Evolutionary conservation across 2,113 vertebrate species (phyloP), one percentile per base, ranked within the genome.

Genomic region (Cephalopterus ornatus): DNA sequence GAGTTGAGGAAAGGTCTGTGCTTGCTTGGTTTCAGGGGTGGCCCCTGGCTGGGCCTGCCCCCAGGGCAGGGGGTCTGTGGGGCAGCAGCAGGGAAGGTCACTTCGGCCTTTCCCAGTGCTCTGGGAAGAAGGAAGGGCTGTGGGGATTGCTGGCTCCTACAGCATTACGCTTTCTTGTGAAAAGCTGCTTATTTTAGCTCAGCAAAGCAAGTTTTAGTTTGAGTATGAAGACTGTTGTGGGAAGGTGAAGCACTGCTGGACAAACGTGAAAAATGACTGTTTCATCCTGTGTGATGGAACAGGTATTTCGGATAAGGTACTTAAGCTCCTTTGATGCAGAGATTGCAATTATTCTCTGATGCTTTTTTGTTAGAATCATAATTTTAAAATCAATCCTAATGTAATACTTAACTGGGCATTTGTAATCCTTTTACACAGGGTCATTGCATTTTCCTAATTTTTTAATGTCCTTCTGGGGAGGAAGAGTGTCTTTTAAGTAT

Each of bases 41-140:
- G 37, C 47, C 24, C 20, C 33, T 37, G 42, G 37, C 22, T 16
- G 18, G 53, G 63, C 26, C 24, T 5, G 4, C 32, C 6, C 3
- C 20, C 0, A 0, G 59, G 33, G 11, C 9, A 3, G 67, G 35
- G 35, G 14, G 4, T 39, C 17, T 47, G 44, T 6, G 5, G 8
- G 8, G 11, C 22, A 68, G 68, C 58, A 50, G 35, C 49, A 17
- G 59, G 53, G 27, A 39, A 0, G 0, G 39, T 27, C n/a, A 23
- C 10, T 44, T 65, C 6, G 3, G 37, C 73, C 49, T 33, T 70
- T 56, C 50, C 50, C 3, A 4, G 21, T 12, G 27, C 27, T 12
- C 42, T 21, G 50, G 44, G 13, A n/a, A 32, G 30, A 61, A 61
- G 73, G 12, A 58, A 87, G 26, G 50, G 55, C 56, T 49, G 2